Conservation (phyloP, 2,888 invertebrate genomes). For the Caenorhabditis plicata region DNA sequence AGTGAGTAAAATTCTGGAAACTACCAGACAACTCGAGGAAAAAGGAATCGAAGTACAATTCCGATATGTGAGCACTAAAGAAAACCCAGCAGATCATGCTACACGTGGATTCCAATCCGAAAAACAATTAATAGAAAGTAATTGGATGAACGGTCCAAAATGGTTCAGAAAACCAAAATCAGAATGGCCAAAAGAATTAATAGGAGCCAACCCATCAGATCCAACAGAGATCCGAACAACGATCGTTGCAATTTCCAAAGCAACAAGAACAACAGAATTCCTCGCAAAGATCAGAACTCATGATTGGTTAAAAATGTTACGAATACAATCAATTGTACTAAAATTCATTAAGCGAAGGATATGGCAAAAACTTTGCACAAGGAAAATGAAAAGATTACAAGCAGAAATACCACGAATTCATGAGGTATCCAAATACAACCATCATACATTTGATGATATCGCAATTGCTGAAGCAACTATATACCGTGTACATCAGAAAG, state of each 20-base stretch:
- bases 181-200: neutral
- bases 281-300: too few relatives aligned
- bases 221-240: neutral
- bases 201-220: too few relatives aligned
- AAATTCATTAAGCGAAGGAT: too few relatives aligned
- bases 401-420: too few relatives aligned
- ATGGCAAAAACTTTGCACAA: too few relatives aligned
- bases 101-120: constrained; percentile 3
- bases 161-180: neutral
- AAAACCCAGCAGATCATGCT: constrained; percentile 9
- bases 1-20: constrained; percentile 1
- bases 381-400: too few relatives aligned
- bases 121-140: neutral
- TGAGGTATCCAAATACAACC: too few relatives aligned
- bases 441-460: neutral
- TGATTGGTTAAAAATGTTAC: too few relatives aligned
- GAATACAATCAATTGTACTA: too few relatives aligned
- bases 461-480: neutral
- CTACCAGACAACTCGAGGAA: neutral
- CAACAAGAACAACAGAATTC: too few relatives aligned
- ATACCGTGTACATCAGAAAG: neutral
- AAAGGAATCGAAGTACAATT: neutral
- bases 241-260: too few relatives aligned
- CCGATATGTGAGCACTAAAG: constrained; percentile 1
- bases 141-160: constrained; percentile 7